Base-by-base conservation (phyloP, 2,888 invertebrate genomes). In the Leptinotarsa haldemani region DNA sequence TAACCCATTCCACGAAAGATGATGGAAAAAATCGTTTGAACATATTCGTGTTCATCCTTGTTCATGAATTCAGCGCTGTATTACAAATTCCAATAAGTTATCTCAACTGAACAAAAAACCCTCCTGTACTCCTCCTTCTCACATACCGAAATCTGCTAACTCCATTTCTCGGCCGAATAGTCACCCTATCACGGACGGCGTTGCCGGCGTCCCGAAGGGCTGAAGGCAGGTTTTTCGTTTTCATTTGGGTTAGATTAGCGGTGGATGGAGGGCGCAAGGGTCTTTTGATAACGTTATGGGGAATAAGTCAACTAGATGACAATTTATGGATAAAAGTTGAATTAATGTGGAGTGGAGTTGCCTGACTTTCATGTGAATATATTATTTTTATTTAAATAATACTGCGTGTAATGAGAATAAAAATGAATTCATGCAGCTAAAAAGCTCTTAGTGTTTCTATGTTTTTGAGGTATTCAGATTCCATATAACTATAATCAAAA, bases 111-210 rank as follows among this genome's bases (percentile, higher is more conserved):
- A 22, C 20, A 22, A 56, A 56, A 56, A 56, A 22, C 56, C 4
- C 56, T 56, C 56, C 20, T 22, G 22, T 56, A 20, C 20, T 40
- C 68, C n/a, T 40, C 65, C 66, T 40, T 2, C 48, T 58, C 71
- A 53, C 48, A 68, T 71, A 61, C 80, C 85, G 84, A 86, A 86
- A 86, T 86, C 85, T 83, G 84, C 86, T 83, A 86, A 86, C 85
- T 85, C 85, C 83, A 86, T 86, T 86, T 86, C 85, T 83, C 86
- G 86, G 83, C 79, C 84, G 84, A 85, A 76, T 85, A 84, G 82
- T 81, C 85, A 86, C 86, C 86, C 76, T 74, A 53, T 70, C 69
- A 70, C 73, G 76, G 68, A 70, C 69, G 73, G 68, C 73, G 69
- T 73, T 73, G 75, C 73, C 74, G 79, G 75, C 77, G 74, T 74